Conservation (phyloP, 2,113 vertebrate genomes). For the Grus americana region DNA sequence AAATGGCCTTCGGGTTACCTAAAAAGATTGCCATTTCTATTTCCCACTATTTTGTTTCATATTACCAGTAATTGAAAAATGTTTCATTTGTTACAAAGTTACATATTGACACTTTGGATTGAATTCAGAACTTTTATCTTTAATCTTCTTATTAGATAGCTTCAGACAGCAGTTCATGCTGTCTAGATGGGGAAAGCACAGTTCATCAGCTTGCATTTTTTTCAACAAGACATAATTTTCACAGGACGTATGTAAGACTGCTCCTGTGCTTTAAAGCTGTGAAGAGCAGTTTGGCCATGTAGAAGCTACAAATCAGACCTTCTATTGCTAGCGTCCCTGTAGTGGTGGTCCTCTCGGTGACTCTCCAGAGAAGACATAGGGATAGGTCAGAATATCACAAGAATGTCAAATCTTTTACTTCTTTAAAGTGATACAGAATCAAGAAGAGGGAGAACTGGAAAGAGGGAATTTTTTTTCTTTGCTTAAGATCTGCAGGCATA, state of each 20-base stretch:
- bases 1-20: slow-evolving; percentile 73
- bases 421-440: not conserved
- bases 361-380: not conserved
- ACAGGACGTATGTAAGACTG: not conserved
- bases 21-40: slow-evolving; percentile 74
- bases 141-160: slow-evolving; percentile 53
- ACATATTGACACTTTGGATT: slow-evolving; percentile 70
- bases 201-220: not conserved
- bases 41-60: slow-evolving; percentile 77
- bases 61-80: slow-evolving; percentile 80
- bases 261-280: not conserved
- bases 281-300: not conserved
- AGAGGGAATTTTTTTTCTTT: not conserved
- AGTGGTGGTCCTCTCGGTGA: not conserved
- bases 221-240: not conserved
- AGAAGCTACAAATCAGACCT: not conserved
- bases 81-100: slow-evolving; percentile 72
- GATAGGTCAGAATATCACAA: not conserved
- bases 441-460: not conserved
- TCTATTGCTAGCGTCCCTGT: not conserved
- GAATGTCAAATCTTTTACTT: not conserved
- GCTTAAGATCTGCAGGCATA: not conserved
- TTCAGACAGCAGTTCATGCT: not conserved
- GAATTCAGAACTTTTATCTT: slow-evolving; percentile 69
- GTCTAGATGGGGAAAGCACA: not conserved